Base-by-base conservation (phyloP, 2,888 invertebrate species). In the Hetaerina titia region DNA sequence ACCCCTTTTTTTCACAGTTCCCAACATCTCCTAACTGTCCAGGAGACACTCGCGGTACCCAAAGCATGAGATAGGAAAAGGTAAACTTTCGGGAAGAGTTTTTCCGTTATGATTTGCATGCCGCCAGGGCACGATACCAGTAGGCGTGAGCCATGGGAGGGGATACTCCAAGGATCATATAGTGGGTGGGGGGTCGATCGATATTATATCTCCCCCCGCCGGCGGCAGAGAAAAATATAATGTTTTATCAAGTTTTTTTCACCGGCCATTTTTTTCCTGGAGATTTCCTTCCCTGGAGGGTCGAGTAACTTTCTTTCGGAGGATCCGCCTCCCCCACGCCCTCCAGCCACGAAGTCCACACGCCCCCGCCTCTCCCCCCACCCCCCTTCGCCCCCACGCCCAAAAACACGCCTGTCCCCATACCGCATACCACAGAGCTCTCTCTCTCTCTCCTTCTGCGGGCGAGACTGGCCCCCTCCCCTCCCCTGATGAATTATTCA, bases 401-500 rank as follows among this genome's bases (percentile, higher is more conserved):
- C 90, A 31, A 90, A 64, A 22, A n/a, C 69, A 31, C 64, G 60
- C 60, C 69, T 88, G 45, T 15, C 22, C 69, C 69, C 69, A 69
- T 69, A 57, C 89, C 63, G 90, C 90, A 90, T 64, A 90, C 90
- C 90, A 90, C 90, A 8, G 64, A 7, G 63, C 31, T 4, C 22
- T 8, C 4, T 45, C 19, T 63, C n/a, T 90, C 64, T 9, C 64
- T n/a, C 22, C n/a, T n/a, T n/a, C 69, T 15, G 60, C 60, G 11
- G 60, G 60, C 11, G 69, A 69, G 69, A 88, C 88, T 22, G 56
- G 45, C 45, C 45, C 69, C 19, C 22, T 69, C 69, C 57, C 9
- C 9, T 45, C 90, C 22, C 19, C 69, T 69, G 6, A 64, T 90
- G 90, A 90, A 90, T 90, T 64, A 90, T 90, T 90, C 90, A 90